Evolutionary conservation across 2,113 vertebrate genomes (phyloP).

Genomic region (Callospermophilus lateralis): DNA sequence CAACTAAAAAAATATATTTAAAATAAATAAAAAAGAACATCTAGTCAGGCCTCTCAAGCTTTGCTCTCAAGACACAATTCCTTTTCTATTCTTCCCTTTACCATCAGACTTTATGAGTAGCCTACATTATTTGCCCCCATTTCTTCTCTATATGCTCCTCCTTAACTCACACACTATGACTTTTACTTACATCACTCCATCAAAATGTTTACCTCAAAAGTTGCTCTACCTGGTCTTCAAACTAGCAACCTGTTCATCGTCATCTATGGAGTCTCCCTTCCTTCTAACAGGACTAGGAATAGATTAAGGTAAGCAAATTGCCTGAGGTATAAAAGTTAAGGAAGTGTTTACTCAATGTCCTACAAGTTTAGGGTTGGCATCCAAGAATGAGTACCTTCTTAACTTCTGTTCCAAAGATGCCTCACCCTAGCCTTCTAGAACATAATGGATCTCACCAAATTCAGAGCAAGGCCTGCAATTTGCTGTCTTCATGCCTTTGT

Average conservation of each 20-base stretch:
- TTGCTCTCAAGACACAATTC: background rate
- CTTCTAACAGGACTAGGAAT: background rate
- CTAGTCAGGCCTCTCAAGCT: background rate
- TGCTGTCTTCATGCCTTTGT: background rate
- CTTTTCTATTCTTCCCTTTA: conserved; percentile 27
- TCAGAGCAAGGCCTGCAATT: background rate
- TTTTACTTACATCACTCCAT: conserved; percentile 27
- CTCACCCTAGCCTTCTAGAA: background rate
- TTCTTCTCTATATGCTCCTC: background rate
- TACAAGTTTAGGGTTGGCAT: background rate
- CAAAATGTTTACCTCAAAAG: too few relatives aligned
- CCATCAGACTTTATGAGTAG: background rate
- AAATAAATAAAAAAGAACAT: background rate
- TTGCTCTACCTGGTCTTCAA: background rate
- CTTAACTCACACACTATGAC: background rate
- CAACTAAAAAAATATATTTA: too few relatives aligned
- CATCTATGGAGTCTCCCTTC: background rate
- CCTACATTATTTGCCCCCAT: background rate
- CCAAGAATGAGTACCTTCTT: background rate
- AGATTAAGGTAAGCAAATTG: background rate
- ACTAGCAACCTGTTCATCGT: conserved; percentile 10
- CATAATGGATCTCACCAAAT: background rate
- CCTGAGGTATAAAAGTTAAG: background rate
- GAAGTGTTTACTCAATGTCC: background rate
- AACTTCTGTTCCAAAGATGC: background rate